Base-by-base conservation (phyloP, 2,888 invertebrate genomes). In the Papilio protenor region DNA sequence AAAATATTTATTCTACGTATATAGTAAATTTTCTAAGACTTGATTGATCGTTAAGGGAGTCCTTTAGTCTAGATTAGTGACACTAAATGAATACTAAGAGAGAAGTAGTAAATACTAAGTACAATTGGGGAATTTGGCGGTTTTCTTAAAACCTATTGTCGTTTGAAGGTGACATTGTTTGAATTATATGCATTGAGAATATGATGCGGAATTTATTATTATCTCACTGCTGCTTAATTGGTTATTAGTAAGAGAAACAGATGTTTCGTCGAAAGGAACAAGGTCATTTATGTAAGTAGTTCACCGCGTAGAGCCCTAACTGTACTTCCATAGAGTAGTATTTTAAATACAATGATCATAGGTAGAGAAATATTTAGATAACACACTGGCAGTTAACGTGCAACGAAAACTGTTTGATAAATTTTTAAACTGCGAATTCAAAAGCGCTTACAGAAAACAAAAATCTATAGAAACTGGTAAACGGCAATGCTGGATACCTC, bases 391-490 rank as follows among this genome's bases (percentile, higher is more conserved):
- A 49, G 21, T 49, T 49, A 47, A 70, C 16, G 61, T 23, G 12
- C 33, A 61, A 45, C 47, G 45, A 10, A 57, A 49, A 66, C 6
- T 57, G 64, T 78, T 75, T 75, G 72, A 72, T 75, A 57, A 16
- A 21, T 66, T 64, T 72, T 78, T 75, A 57, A 61, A 52, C 66
- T 16, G 27, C 27, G 12, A 52, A 33, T 75, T 78, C 52, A 71
- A 71, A 78, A 61, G 49, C 55, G 59, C 45, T 70, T 73, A 57
- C 73, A 75, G 49, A 77, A 61, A 52, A 73, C n/a, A 71, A 2
- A 49, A 33, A 74, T 61, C 75, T 66, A 75, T 78, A 47, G 72
- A 78, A 64, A 52, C 47, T 16, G 33, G 66, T 55, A 71, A 75
- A 78, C 33, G 49, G 49, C 21, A 40, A 71, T 73, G 64, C 72